Evolutionary conservation across 1,140 invertebrate genomes (phyloP), one percentile per base, ranked within the genome.

Genomic region (Brachionus calyciflorus): DNA sequence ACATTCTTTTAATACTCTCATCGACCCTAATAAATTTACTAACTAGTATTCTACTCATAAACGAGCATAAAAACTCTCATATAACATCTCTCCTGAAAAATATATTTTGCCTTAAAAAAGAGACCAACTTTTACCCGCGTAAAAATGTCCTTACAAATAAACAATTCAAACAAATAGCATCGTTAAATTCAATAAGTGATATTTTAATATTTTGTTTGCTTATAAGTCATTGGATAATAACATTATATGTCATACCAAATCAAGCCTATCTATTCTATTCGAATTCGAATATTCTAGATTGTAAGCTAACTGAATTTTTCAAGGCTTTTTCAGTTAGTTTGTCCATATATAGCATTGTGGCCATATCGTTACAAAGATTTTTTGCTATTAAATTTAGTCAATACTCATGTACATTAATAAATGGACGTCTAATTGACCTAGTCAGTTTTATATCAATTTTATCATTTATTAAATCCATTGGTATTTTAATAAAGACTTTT

Each of bases 341-440:
- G 28, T 73, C 69, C 28, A 73, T 73, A 21, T 73, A 73, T 28
- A 73, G 69, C 26, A 37, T 73, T 37, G 69, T 73, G 24, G 69
- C 69, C 33, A 49, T 73, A 5, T 73, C 69, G 24, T 24, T 73
- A 12, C 69, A 73, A 24, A 19, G 69, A 5, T 73, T 73, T 37
- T 51, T 73, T 41, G 69, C 69, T 19, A 73, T 73, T 37, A 73
- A 73, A 49, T 51, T 14, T 49, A 49, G 51, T 14, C 69, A 73
- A 19, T 55, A 51, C 46, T 73, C 69, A 1, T 73, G 51, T 10
- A 51, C 19, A 19, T 7, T 37, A 73, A 37, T 73, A 49, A 24
- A n/a, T 10, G 41, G 33, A 40, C 51, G 69, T 53, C 37, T 73
- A 4, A 40, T 73, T 10, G 69, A 65, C n/a, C 21, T 28, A 5